phyloP scores from a whole-genome alignment of 2,113 vertebrate species.

The Catharus bicknelli region DNA sequence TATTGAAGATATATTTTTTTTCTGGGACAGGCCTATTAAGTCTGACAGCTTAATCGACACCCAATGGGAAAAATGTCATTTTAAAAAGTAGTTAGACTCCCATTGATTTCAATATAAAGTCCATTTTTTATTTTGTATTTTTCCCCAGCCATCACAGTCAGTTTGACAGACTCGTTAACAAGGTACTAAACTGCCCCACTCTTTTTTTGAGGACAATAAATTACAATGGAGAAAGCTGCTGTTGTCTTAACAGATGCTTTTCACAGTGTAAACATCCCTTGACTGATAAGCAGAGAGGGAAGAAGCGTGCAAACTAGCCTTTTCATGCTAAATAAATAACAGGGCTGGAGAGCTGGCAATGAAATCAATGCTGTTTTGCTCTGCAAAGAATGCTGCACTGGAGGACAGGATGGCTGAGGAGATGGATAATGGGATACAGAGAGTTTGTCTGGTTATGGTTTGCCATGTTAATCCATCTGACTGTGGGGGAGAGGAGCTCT shows the following conservation, averaged over 20 bases:
- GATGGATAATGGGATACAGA: background rate
- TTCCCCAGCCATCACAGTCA: background rate
- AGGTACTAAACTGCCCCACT: constrained; percentile 40
- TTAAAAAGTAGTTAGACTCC: constrained; percentile 40
- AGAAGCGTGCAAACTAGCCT: constrained; percentile 4
- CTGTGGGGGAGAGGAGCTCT: background rate
- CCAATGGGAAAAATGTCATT: constrained; percentile 40
- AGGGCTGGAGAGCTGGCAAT: background rate
- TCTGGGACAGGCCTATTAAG: constrained; percentile 57
- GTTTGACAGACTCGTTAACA: constrained; percentile 65
- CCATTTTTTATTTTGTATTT: constrained; percentile 48
- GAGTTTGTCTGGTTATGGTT: background rate
- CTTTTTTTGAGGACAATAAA: constrained; percentile 46
- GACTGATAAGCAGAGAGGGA: constrained; percentile 51
- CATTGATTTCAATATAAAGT: constrained; percentile 64
- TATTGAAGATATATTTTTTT: constrained; percentile 50
- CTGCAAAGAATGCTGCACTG: background rate
- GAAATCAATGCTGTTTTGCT: constrained; percentile 34
- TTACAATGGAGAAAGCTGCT: constrained; percentile 29
- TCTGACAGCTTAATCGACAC: constrained; percentile 65
- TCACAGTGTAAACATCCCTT: constrained; percentile 47
- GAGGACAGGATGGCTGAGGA: background rate
- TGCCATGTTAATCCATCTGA: background rate
- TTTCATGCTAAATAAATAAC: constrained; percentile 38
- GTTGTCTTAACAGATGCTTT: constrained; percentile 53